These are phyloP conservation scores for Macrotrachela quadricornifera DNA, from an alignment of 1,140 invertebrate genomes.

Conservation along the genomic window DNA sequence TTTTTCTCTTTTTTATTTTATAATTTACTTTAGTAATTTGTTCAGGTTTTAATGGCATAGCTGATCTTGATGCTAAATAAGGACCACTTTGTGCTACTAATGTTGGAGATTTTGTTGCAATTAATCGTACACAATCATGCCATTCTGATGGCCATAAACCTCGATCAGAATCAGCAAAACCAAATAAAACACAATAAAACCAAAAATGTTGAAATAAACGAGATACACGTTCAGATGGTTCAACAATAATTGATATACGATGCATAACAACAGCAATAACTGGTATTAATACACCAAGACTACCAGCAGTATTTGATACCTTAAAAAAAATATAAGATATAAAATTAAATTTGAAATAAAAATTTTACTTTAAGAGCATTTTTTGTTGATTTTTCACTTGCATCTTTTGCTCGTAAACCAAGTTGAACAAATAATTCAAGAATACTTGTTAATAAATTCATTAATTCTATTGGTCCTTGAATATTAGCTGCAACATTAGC, in stretches of 20 bases:
- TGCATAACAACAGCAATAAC: slow-evolving; percentile 64
- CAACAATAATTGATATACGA: slow-evolving; percentile 34
- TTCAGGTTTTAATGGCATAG: too few relatives aligned
- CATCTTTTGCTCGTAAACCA: slow-evolving; percentile 77
- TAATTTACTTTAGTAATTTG: slow-evolving; percentile 31
- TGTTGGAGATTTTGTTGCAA: slow-evolving; percentile 81
- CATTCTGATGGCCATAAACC: slow-evolving; percentile 59
- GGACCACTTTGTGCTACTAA: slow-evolving; percentile 44
- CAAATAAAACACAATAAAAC: slow-evolving; percentile 97
- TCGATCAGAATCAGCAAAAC: slow-evolving; percentile 59
- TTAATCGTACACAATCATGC: slow-evolving; percentile 85
- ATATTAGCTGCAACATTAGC: slow-evolving; percentile 81
- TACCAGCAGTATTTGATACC: slow-evolving; percentile 78
- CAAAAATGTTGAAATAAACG: slow-evolving; percentile 96
- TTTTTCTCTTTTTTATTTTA: too few relatives aligned
- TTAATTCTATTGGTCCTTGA: slow-evolving; percentile 58
- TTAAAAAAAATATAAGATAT: too few relatives aligned
- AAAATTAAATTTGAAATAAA: too few relatives aligned
- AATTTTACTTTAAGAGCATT: slow-evolving; percentile 29
- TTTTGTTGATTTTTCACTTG: slow-evolving; percentile 58
- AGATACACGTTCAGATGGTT: slow-evolving; percentile 47
- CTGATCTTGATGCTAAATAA: too few relatives aligned
- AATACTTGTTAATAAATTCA: slow-evolving; percentile 61
- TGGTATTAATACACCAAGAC: slow-evolving; percentile 82
- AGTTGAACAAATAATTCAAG: slow-evolving; percentile 90